Evolutionary conservation across 2,888 invertebrate genomes (phyloP), one percentile per base, ranked within the genome.

Genomic region (Cetonia aurata): DNA sequence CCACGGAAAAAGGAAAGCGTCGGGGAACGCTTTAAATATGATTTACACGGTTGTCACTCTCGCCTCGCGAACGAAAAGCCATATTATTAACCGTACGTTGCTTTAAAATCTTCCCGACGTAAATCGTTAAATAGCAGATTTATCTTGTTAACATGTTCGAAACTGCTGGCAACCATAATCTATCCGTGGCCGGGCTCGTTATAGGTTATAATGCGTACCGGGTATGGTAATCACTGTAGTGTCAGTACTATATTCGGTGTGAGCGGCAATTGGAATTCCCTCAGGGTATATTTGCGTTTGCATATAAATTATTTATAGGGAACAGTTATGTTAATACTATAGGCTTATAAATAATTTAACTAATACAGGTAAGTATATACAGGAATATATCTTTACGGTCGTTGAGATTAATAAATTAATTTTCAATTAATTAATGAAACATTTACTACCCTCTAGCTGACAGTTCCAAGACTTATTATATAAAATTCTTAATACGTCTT

Each of bases 121-220:
- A 33, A 56, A 68, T 57, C 59, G 56, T 68, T 68, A 57, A 56
- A 68, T 55, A 56, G 31, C 13, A 68, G 68, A 59, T 68, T 68
- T 68, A 68, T 68, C 59, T 67, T 57, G 65, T 46, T 46, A 57
- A 48, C 57, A 57, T 68, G 68, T 59, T 57, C 59, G 33, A 68
- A 57, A 68, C 59, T 48, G 68, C 67, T 67, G 67, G 33, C 50
- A 37, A 50, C n/a, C 67, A 41, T 53, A 53, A 67, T 67, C 67
- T 67, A 41, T 67, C 67, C 42, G 53, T 67, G 53, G 53, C 52
- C 53, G 44, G 37, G 37, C 53, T 67, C 65, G 52, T 67, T 67
- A 67, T 67, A 65, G 50, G 42, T 48, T 53, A 41, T 53, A 44
- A 52, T 67, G 37, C 52, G 50, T 68, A 37, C 33, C 25, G 57